Percentiles rank a stretch among this genome's conserved stretches.
phyloP scores from a whole-genome alignment of 2,797 vertebrate genomes.

The Rhynchotus rufescens region DNA sequence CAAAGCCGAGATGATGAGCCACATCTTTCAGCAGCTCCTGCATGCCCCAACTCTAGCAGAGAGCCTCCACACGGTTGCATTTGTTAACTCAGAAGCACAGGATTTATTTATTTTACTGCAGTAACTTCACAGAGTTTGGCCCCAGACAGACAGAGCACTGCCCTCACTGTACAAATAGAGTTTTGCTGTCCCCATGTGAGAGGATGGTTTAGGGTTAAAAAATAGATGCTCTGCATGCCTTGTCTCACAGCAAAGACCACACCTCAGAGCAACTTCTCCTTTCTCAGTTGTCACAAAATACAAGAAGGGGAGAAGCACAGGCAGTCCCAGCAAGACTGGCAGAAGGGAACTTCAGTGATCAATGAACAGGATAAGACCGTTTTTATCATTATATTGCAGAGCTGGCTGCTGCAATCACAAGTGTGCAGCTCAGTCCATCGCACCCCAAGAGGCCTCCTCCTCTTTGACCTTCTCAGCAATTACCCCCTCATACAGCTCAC shows the following conservation, averaged over 20 bases:
- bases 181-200: background rate
- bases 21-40: background rate
- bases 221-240: background rate
- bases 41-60: background rate
- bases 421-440: accelerated
- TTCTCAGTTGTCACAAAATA: background rate
- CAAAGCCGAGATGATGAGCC: background rate
- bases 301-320: background rate
- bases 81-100: background rate
- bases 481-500: constrained; percentile 2
- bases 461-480: constrained; percentile 36
- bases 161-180: background rate
- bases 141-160: background rate
- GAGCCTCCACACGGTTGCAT: background rate
- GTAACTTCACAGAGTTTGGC: background rate
- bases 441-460: background rate
- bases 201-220: background rate
- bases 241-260: background rate
- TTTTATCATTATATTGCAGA: constrained; percentile 1
- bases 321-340: background rate
- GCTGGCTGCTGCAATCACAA: background rate
- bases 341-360: background rate
- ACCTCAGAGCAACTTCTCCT: background rate
- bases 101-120: background rate
- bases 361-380: constrained; percentile 20